Evolutionary conservation across 2,113 vertebrate species (phyloP).

Genomic region (Calidris pugnax): DNA sequence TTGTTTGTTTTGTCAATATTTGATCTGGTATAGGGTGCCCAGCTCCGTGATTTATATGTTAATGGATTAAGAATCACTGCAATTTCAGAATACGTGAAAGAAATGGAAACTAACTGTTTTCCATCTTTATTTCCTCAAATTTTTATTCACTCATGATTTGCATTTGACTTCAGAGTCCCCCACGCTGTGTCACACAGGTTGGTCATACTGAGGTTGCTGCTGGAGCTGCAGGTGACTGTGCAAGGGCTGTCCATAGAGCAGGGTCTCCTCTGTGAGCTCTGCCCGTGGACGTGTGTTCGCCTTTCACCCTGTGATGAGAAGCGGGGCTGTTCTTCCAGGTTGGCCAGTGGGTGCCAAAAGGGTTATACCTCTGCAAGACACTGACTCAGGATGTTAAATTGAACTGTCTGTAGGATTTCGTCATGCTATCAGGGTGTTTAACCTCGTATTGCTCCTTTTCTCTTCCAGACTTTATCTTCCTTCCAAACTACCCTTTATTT

Average conservation of each 20-base stretch:
- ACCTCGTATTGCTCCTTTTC: background rate
- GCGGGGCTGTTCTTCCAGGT: background rate
- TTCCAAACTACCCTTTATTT: background rate
- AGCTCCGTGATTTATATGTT: background rate
- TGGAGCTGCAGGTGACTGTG: background rate
- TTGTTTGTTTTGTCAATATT: background rate
- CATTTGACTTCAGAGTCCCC: constrained; percentile 2
- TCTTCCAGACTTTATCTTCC: background rate
- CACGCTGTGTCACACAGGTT: background rate
- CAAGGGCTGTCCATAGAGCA: background rate
- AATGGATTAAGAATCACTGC: background rate
- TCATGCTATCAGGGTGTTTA: background rate
- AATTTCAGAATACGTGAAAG: background rate
- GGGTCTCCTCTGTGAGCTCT: background rate
- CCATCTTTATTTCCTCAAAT: background rate
- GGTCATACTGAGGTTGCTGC: accelerated
- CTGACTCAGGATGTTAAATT: accelerated
- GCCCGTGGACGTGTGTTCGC: accelerated
- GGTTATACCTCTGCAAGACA: background rate
- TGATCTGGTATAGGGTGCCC: background rate
- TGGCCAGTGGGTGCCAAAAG: background rate
- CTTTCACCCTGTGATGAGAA: background rate
- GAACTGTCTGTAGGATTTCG: background rate
- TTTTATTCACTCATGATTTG: background rate
- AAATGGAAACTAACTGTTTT: background rate